phyloP scores from a whole-genome alignment of 2,888 invertebrate genomes.

The Amphipoea lucens region DNA sequence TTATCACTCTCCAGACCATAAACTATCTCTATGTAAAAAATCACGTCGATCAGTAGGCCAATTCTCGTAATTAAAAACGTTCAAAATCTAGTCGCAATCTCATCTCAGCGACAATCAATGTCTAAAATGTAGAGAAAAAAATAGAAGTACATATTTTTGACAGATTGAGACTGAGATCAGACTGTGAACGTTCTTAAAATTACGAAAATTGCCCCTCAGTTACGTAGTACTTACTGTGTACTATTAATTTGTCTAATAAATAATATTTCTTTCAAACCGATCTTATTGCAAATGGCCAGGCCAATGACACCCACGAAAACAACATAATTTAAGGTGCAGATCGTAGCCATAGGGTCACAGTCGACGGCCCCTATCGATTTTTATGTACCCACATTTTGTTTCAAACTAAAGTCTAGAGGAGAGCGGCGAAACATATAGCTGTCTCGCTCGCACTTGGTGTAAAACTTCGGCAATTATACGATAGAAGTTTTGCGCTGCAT shows the following conservation, averaged over 20 bases:
- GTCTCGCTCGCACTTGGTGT: slow-evolving; percentile 72
- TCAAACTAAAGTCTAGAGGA: slow-evolving; percentile 71
- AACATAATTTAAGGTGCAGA: slow-evolving; percentile 13
- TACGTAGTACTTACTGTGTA: neutral
- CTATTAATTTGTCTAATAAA: neutral
- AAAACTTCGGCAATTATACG: slow-evolving; percentile 48
- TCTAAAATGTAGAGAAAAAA: neutral
- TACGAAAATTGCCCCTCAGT: neutral
- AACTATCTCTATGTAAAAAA: too few species aligned
- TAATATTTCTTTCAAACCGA: neutral
- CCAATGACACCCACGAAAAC: slow-evolving; percentile 23
- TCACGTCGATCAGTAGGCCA: too few species aligned
- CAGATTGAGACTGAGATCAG: neutral
- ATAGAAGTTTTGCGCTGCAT: slow-evolving; percentile 39
- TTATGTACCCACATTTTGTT: slow-evolving; percentile 78
- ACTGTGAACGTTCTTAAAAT: neutral
- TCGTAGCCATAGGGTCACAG: slow-evolving; percentile 56
- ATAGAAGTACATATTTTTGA: neutral
- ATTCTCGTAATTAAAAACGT: neutral
- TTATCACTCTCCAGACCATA: too few species aligned
- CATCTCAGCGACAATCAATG: neutral
- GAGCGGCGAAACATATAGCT: slow-evolving; percentile 61
- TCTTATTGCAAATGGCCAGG: slow-evolving; percentile 1
- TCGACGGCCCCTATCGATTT: slow-evolving; percentile 78
- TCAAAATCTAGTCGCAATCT: neutral